phyloP scores from a whole-genome alignment of 2,888 invertebrate genomes.

The Yponomeuta evonymella region DNA sequence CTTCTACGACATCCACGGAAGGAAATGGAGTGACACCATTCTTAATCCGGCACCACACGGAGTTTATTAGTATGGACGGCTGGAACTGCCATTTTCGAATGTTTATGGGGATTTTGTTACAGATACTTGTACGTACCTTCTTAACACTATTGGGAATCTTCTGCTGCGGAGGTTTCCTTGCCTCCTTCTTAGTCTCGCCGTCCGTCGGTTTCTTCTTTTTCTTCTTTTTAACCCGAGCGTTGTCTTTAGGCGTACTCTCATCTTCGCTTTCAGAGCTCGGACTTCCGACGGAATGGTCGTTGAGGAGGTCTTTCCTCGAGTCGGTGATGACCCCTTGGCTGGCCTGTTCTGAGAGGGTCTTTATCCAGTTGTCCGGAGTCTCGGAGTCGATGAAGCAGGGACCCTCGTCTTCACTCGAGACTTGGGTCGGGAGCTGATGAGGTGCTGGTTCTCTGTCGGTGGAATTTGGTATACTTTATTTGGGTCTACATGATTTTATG shows the following conservation, averaged over 20 bases:
- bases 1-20: no score
- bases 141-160: slow-evolving; percentile 54
- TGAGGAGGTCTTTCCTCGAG: slow-evolving; percentile 68
- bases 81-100: no score
- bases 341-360: slow-evolving; percentile 57
- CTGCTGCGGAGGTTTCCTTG: slow-evolving; percentile 33
- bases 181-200: slow-evolving; percentile 20
- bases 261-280: slow-evolving; percentile 46
- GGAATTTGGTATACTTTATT: not conserved
- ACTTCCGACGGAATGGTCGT: slow-evolving; percentile 60
- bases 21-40: no score
- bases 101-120: no score
- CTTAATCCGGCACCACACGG: no score
- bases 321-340: slow-evolving; percentile 55
- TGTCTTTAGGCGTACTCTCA: slow-evolving; percentile 28
- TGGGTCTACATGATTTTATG: no score
- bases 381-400: slow-evolving; percentile 66
- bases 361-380: slow-evolving; percentile 64
- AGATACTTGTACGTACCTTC: slow-evolving; percentile 36
- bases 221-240: slow-evolving; percentile 31
- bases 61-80: no score
- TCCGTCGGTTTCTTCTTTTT: slow-evolving; percentile 23
- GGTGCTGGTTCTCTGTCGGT: slow-evolving; percentile 68
- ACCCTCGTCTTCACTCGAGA: slow-evolving; percentile 70
- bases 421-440: slow-evolving; percentile 70